These are phyloP conservation scores for Hecatera dysodea DNA, from an alignment of 2,888 invertebrate genomes.

Conservation along the genomic window DNA sequence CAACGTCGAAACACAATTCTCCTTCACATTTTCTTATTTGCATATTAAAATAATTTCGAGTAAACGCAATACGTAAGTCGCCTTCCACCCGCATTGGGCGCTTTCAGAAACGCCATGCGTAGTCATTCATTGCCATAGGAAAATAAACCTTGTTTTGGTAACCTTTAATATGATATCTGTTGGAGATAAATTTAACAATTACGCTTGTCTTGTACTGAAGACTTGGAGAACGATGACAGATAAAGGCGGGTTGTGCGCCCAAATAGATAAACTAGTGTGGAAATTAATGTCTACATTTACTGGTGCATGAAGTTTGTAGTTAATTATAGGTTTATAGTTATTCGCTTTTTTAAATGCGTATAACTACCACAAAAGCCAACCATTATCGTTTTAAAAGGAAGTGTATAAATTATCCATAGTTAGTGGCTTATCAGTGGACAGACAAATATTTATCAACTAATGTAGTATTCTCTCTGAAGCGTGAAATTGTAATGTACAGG, in stretches of 20 bases:
- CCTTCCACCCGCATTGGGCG: conserved; percentile 77
- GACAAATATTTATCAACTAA: conserved; percentile 85
- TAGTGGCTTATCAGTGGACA: conserved; percentile 82
- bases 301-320: conserved; percentile 91
- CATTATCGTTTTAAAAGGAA: conserved; percentile 89
- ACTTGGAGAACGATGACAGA: conserved; percentile 88
- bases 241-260: conserved; percentile 90
- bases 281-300: conserved; percentile 91
- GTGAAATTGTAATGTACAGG: conserved; percentile 81
- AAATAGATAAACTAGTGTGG: conserved; percentile 91
- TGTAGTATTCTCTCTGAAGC: conserved; percentile 79
- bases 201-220: conserved; percentile 78
- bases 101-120: conserved; percentile 75
- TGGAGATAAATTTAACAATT: conserved; percentile 70
- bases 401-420: conserved; percentile 85
- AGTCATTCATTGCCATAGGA: conserved; percentile 68
- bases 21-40: conserved; percentile 91
- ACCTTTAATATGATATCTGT: conserved; percentile 73
- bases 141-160: conserved; percentile 76
- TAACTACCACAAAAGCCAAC: conserved; percentile 88
- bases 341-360: conserved; percentile 87
- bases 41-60: conserved; percentile 91
- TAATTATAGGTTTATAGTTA: conserved; percentile 90
- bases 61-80: conserved; percentile 89
- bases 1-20: conserved; percentile 89